Evolutionary conservation across 2,888 invertebrate genomes (phyloP).

Genomic region (Dascillus cervinus): DNA sequence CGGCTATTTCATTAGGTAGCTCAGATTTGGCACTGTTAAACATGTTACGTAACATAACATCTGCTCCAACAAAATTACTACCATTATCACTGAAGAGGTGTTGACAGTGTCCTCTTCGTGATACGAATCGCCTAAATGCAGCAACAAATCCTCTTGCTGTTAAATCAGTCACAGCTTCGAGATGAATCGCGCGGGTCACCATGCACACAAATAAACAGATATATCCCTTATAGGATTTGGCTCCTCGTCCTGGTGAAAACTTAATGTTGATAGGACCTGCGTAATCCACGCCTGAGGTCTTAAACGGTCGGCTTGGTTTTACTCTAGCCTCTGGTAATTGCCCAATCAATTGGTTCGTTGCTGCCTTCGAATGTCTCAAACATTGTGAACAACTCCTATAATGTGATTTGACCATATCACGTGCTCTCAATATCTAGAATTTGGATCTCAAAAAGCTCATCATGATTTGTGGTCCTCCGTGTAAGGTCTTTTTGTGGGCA

Average conservation of each 20-base stretch:
- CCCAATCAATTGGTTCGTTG: slow-evolving; percentile 12
- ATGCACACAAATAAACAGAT: slow-evolving; percentile 21
- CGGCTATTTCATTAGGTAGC: no score
- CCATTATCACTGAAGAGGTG: slow-evolving; percentile 11
- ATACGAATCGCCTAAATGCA: slow-evolving; percentile 15
- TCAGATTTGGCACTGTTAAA: no score
- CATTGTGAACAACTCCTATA: slow-evolving; percentile 1
- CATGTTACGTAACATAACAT: no score
- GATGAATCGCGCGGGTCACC: slow-evolving; percentile 21
- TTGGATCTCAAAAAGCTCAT: slow-evolving; percentile 3
- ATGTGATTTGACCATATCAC: slow-evolving; percentile 1
- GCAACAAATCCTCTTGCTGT: slow-evolving; percentile 20
- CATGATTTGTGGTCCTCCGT: slow-evolving; percentile 18
- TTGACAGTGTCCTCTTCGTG: slow-evolving; percentile 8
- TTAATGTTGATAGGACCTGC: slow-evolving; percentile 19
- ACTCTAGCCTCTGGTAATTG: slow-evolving; percentile 20
- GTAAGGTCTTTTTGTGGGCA: slow-evolving; percentile 14
- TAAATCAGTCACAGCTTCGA: slow-evolving; percentile 23
- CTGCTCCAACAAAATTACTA: slow-evolving; percentile 15
- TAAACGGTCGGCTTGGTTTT: slow-evolving; percentile 13
- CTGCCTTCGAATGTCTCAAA: slow-evolving; percentile 4
- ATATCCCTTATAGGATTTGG: slow-evolving; percentile 16
- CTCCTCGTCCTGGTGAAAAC: slow-evolving; percentile 12
- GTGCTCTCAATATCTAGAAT: slow-evolving; percentile 3
- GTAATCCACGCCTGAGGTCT: slow-evolving; percentile 19